Base-by-base conservation (phyloP, 2,113 vertebrate genomes). In the Callorhinus ursinus region DNA sequence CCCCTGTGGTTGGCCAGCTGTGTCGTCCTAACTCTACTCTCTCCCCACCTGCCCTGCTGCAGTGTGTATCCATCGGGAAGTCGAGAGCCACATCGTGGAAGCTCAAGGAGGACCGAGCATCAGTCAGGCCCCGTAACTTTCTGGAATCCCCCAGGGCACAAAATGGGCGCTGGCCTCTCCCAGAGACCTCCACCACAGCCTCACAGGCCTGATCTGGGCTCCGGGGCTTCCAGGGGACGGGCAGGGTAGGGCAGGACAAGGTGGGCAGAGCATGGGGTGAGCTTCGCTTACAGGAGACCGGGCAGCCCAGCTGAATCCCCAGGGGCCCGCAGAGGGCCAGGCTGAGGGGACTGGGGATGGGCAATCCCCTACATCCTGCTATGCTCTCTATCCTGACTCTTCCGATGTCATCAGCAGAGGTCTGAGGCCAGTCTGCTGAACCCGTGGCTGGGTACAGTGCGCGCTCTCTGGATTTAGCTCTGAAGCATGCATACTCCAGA, bases 391-490 rank as follows among this genome's bases (percentile, higher is more conserved):
- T 7, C 57, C n/a, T 65, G 61, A 59, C 21, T 28, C 71, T 72
- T 55, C 24, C 4, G 10, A 57, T 8, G 28, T 24, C 69, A 74
- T 5, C 0, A 2, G 55, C 26, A n/a, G 55, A 53, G 65, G 26
- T 33, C 69, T 85, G 36, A 42, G 26, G 65, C 74, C 7, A 28
- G 21, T 13, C 65, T 36, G 36, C 26, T 22, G 12, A 49, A 55
- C 24, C 21, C 22, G 3, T 0, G 2, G 61, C 4, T 10, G 31
- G 24, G 13, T 7, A 4, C 19, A 15, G 46, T 6, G 24, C 42
- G 6, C 1, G 1, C 13, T 22, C 2, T 55, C 79, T 72, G 31
- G 39, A 51, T n/a, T 71, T 46, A 24, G 2, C 22, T 55, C 72
- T 86, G 42, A 46, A 55, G 71, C 46, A 6, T 0, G 4, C 7